Conservation (phyloP, 1,140 invertebrate genomes). For the Agrilus planipennis region DNA sequence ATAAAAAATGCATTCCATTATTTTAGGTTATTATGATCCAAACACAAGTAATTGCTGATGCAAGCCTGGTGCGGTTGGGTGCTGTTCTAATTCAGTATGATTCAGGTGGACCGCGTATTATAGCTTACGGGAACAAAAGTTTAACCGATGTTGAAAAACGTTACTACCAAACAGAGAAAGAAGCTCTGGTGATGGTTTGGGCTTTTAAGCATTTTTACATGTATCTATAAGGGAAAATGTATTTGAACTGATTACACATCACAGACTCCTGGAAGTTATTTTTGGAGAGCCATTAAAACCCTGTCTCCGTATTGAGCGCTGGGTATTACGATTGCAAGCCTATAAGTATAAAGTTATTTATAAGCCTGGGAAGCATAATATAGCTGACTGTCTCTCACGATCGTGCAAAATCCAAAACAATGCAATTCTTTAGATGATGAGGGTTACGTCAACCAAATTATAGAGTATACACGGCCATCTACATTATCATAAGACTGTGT, state of each 20-base stretch:
- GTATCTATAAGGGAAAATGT: constrained; percentile 17
- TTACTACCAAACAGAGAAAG: constrained; percentile 35
- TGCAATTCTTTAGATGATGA: too few relatives aligned
- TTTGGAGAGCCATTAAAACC: constrained; percentile 26
- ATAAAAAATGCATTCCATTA: too few relatives aligned
- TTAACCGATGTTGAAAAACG: constrained; percentile 30
- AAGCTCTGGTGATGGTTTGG: constrained; percentile 29
- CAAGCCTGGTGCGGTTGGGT: constrained; percentile 34
- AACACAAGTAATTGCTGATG: constrained; percentile 33
- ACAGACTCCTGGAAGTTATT: too few relatives aligned
- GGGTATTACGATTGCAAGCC: constrained; percentile 27
- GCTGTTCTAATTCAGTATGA: constrained; percentile 24
- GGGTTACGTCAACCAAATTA: too few relatives aligned
- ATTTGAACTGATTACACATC: constrained; percentile 27
- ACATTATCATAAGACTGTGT: too few relatives aligned
- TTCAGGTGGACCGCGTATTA: constrained; percentile 12
- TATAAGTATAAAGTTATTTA: too few relatives aligned
- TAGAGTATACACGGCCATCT: too few relatives aligned
- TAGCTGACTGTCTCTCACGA: constrained; percentile 30
- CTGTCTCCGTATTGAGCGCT: constrained; percentile 27
- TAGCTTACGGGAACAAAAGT: constrained; percentile 32
- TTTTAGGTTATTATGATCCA: constrained; percentile 36
- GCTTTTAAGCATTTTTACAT: constrained; percentile 18
- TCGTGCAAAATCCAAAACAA: too few relatives aligned
- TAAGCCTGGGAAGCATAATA: constrained; percentile 29